Base-by-base conservation (phyloP, 2,888 invertebrate genomes). In the Drosophila multiciliata region DNA sequence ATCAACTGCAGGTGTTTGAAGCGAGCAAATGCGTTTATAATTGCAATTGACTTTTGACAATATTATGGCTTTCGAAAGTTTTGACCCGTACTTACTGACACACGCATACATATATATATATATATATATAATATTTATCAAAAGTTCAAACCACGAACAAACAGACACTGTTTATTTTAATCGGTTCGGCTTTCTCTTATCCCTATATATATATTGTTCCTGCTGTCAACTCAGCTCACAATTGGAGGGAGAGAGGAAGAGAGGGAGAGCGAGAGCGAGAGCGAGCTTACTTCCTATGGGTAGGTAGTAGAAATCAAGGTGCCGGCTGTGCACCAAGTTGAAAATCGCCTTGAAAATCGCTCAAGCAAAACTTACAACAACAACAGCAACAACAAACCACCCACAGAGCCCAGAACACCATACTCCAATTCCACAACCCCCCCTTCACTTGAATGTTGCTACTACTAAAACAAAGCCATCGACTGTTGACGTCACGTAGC, bases 401-500 rank as follows among this genome's bases (percentile, higher is more conserved):
- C 67, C 66, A 65, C 67, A 45, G 23, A 42, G 62, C 59, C 29
- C 32, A 52, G 40, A 38, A 40, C 49, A 40, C 17, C 54, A 29
- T 33, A 52, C 20, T 52, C 17, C 32, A 52, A 52, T 26, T 50
- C 11, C 50, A 52, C n/a, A 40, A 3, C 23, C 17, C 29, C 42
- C 40, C 15, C 23, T 1, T 17, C 11, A 17, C 59, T 15, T 17
- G 29, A 17, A 17, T 17, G 23, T 17, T 15, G 40, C 29, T 48
- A 20, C 8, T 17, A 12, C 48, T 40, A 55, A 65, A 67, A 26
- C 40, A 35, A 66, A 67, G 66, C 40, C 49, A 40, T 57, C 54
- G 50, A 23, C 23, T 55, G 49, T 32, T 67, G 67, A 67, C 67
- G 67, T 67, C 67, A 67, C 67, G 55, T 66, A 49, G 49, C 36